Base-by-base conservation (phyloP, 2,113 vertebrate species). In the Melozone crissalis region DNA sequence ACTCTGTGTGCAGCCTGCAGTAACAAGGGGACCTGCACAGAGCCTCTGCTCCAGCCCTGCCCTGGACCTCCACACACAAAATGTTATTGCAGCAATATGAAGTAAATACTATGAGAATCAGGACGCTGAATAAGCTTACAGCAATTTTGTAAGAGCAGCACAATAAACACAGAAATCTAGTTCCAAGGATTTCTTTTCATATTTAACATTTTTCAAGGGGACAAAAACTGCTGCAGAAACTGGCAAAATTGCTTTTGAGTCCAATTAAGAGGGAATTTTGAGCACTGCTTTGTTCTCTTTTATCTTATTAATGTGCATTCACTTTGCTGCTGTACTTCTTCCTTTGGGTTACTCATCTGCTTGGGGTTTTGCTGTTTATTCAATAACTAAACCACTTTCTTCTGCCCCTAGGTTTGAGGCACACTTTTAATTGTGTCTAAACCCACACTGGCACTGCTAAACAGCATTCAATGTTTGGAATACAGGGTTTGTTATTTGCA, bases 401-500 rank as follows among this genome's bases (percentile, higher is more conserved):
- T 75, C 43, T 82, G 62, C 58, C 62, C 22, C 41, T 24, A 65
- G 54, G 47, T 55, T 77, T 11, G 16, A 89, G 46, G 17, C 8
- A 28, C 4, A 2, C 14, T 39, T 33, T 54, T 22, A 77, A 23
- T 6, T 33, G 39, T 8, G 27, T 33, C 51, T 75, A 63, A 89
- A 73, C 24, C 3, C 43, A 26, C 46, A 9, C 0, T 30, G 74
- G 13, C 37, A 13, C 3, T 20, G 59, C 46, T 21, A 18, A 90
- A 41, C 31, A 49, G 39, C 58, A 18, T 4, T 27, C 28, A 37
- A 3, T 4, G 23, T 12, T 67, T 15, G 10, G 9, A 80, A 44
- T 0, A 2, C 10, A 27, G 57, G 7, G 2, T 55, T 26, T 33
- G 4, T 13, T 26, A 6, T 2, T 27, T 52, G 10, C 7, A 54